phyloP scores from a whole-genome alignment of 2,797 vertebrate species.

The Erpetoichthys calabaricus region DNA sequence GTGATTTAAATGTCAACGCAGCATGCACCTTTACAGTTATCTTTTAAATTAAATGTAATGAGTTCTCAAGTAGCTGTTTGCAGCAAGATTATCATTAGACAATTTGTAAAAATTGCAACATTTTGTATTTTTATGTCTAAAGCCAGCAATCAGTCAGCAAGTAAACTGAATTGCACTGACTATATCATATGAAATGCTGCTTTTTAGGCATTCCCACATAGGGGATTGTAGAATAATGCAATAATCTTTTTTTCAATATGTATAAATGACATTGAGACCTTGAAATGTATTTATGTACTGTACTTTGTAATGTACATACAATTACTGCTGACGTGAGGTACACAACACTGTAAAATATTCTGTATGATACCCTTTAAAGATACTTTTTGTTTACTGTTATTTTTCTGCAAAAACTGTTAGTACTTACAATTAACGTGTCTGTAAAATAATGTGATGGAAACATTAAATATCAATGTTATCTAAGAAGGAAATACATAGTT shows the following conservation, averaged over 20 bases:
- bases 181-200: slow-evolving; percentile 44
- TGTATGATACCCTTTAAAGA: slow-evolving; percentile 19
- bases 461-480: slow-evolving; percentile 25
- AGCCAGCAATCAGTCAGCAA: slow-evolving; percentile 26
- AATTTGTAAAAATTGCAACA: slow-evolving; percentile 21
- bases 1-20: slow-evolving; percentile 4
- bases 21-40: slow-evolving; percentile 14
- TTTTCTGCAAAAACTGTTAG: slow-evolving; percentile 24
- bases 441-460: slow-evolving; percentile 24
- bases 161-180: slow-evolving; percentile 48
- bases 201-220: slow-evolving; percentile 44
- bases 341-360: slow-evolving; percentile 20
- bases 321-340: slow-evolving; percentile 13
- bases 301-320: slow-evolving; percentile 30
- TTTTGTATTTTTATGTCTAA: slow-evolving; percentile 45
- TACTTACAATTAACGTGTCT: slow-evolving; percentile 21
- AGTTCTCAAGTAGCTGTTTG: slow-evolving; percentile 11
- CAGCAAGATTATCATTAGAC: slow-evolving; percentile 12
- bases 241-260: slow-evolving; percentile 42
- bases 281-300: slow-evolving; percentile 31
- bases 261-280: slow-evolving; percentile 24
- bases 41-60: slow-evolving; percentile 7
- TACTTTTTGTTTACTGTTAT: slow-evolving; percentile 29
- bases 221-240: slow-evolving; percentile 58
- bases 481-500: slow-evolving; percentile 10